phyloP scores from a whole-genome alignment of 2,888 invertebrate species.

The Drosophila birchii region DNA sequence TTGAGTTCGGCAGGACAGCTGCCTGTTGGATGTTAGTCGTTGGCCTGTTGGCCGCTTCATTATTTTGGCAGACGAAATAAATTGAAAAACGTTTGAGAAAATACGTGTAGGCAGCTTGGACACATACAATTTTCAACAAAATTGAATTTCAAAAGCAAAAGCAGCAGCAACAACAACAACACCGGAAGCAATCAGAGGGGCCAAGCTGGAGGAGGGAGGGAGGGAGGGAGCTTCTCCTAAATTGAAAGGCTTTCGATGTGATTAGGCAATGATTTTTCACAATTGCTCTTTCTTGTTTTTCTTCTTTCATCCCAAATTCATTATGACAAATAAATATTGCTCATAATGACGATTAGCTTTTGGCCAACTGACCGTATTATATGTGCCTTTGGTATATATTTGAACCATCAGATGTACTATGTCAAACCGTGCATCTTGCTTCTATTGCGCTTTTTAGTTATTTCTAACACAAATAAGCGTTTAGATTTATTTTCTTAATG shows the following conservation, averaged over 20 bases:
- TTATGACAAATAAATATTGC: conserved; percentile 53
- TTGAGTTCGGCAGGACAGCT: conserved; percentile 51
- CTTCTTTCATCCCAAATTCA: conserved; percentile 10
- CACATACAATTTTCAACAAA: conserved; percentile 74
- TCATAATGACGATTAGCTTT: conserved; percentile 41
- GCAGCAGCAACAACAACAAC: conserved; percentile 46
- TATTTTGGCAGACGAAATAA: conserved; percentile 72
- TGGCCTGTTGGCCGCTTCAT: conserved; percentile 51
- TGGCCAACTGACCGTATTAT: neutral
- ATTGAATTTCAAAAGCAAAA: conserved; percentile 67
- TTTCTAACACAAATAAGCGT: no score
- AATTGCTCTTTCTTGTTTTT: conserved; percentile 22
- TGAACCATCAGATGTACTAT: neutral
- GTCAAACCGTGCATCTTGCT: no score
- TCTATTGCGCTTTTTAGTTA: no score
- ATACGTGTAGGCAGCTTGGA: conserved; percentile 66
- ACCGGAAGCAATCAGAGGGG: conserved; percentile 67
- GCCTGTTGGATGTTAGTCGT: conserved; percentile 27
- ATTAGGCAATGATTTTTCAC: conserved; percentile 71
- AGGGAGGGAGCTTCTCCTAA: neutral
- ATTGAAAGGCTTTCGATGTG: conserved; percentile 49
- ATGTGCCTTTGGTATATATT: neutral
- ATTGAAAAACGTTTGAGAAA: conserved; percentile 71
- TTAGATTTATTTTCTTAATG: neutral
- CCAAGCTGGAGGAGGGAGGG: neutral